Percentiles rank a stretch among this genome's conserved stretches.
Conservation (phyloP, 2,888 invertebrate species). For the Lycia hirtaria region DNA sequence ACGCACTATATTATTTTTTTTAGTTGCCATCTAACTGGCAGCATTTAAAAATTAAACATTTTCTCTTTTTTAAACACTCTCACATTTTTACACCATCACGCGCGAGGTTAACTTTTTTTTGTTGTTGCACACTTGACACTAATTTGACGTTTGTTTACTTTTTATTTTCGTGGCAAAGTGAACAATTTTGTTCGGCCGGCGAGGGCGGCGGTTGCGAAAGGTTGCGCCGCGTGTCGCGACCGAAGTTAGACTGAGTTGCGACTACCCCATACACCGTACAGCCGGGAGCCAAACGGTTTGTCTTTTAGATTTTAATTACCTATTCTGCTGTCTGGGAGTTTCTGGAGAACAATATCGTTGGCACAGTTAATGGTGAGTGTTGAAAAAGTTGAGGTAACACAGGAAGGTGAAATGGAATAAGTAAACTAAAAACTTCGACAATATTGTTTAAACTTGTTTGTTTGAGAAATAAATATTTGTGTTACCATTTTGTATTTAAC, state of each 20-base stretch:
- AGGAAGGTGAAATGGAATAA: not conserved
- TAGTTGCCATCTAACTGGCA: slow-evolving; percentile 67
- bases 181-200: slow-evolving; percentile 42
- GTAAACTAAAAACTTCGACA: not conserved
- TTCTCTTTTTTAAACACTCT: slow-evolving; percentile 42
- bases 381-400: slow-evolving; percentile 12
- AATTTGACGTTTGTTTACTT: slow-evolving; percentile 44
- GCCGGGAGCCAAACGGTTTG: slow-evolving; percentile 41
- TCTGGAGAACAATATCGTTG: slow-evolving; percentile 29
- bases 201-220: slow-evolving; percentile 48
- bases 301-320: slow-evolving; percentile 41
- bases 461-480: not conserved
- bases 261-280: slow-evolving; percentile 45
- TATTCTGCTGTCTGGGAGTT: slow-evolving; percentile 32
- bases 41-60: slow-evolving; percentile 37
- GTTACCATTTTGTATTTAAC: not conserved
- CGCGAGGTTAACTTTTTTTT: slow-evolving; percentile 30
- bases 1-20: slow-evolving; percentile 80
- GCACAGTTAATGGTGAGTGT: slow-evolving; percentile 19
- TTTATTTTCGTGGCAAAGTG: slow-evolving; percentile 42
- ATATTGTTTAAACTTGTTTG: slow-evolving; percentile 1
- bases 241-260: slow-evolving; percentile 68
- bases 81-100: slow-evolving; percentile 26
- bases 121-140: slow-evolving; percentile 33
- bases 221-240: slow-evolving; percentile 54